Base-by-base conservation (phyloP, 37 sponge, comb jelly and placozoan species). In the Oopsacas minuta region DNA sequence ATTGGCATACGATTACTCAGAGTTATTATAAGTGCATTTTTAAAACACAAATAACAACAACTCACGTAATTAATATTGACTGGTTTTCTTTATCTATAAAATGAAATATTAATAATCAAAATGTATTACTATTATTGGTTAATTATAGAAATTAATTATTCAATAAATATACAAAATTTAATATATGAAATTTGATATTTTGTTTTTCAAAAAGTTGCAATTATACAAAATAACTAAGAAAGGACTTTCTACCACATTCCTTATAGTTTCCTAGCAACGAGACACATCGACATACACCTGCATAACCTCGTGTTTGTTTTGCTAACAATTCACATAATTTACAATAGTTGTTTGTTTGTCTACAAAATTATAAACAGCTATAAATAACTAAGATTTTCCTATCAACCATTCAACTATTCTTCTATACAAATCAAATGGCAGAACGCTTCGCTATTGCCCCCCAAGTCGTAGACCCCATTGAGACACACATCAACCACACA, bases 61-160 rank as follows among this genome's bases (percentile, higher is more conserved):
- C 93, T 91, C 82, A 95, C 96, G 98, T 97, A 87, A 94, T 94
- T 82, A 97, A 87, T 39, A 97, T 97, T 51, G 98, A 97, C 92
- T 97, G 98, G 87, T 97, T 94, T 81, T 97, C 98, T 34, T 92
- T 90, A 86, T 97, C 94, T 93, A 83, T 35, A 81, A 1, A 53
- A 36, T 37, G 83, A 32, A 42, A 17, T 8, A 42, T 42, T 42
- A 42, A 42, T 42, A 42, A n/a, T n/a, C n/a, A n/a, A n/a, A n/a
- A n/a, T n/a, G n/a, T n/a, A n/a, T n/a, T n/a, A n/a, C n/a, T n/a
- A n/a, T n/a, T n/a, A n/a, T n/a, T n/a, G n/a, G n/a, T n/a, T n/a
- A n/a, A n/a, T n/a, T n/a, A n/a, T n/a, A n/a, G n/a, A n/a, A n/a
- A n/a, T n/a, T n/a, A n/a, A n/a, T n/a, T n/a, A n/a, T n/a, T n/a